A percentile compares a stretch with the other conserved stretches of the same genome.
Conservation (phyloP, 2,113 vertebrate species). For the Thalassarche chlororhynchos region DNA sequence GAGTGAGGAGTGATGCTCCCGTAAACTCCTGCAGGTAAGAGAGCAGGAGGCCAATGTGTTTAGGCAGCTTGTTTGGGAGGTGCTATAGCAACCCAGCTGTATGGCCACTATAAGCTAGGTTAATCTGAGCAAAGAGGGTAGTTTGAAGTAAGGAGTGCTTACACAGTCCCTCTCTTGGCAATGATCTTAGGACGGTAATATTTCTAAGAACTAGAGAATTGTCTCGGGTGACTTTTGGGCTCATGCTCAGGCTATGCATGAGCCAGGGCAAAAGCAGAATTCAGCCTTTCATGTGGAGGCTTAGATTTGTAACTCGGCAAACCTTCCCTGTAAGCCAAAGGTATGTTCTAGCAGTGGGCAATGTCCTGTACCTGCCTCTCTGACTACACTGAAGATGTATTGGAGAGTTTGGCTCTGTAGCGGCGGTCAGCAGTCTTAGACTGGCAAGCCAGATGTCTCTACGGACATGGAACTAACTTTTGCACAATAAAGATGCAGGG, state of each 20-base stretch:
- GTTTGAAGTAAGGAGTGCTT: neutral
- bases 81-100: neutral
- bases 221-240: neutral
- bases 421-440: fast-evolving
- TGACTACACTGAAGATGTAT: neutral
- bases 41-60: neutral
- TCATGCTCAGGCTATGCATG: neutral
- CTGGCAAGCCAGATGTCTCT: neutral
- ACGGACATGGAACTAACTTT: neutral
- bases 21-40: neutral
- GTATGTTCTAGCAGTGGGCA: neutral
- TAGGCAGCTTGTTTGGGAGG: neutral
- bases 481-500: neutral
- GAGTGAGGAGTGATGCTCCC: neutral
- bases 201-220: neutral
- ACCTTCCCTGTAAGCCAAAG: neutral
- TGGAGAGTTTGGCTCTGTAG: neutral
- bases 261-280: neutral
- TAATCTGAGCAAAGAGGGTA: neutral
- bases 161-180: neutral
- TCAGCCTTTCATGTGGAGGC: neutral
- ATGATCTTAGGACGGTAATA: neutral
- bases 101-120: neutral
- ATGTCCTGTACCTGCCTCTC: neutral
- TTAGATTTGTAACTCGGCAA: neutral